These are phyloP conservation scores for Lucilia sericata DNA, from an alignment of 1,140 invertebrate genomes.

Conservation along the genomic window DNA sequence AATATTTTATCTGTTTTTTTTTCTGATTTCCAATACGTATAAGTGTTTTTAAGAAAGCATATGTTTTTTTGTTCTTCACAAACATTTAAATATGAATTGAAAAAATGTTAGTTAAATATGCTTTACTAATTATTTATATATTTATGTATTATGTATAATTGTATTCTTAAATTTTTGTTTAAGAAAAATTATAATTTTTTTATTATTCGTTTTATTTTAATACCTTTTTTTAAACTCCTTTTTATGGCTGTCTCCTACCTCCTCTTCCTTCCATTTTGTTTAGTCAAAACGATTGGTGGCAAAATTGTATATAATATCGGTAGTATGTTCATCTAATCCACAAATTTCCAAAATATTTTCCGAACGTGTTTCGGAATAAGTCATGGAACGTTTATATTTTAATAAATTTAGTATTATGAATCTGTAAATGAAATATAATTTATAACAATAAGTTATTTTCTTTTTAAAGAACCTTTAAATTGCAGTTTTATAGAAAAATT, in stretches of 20 bases:
- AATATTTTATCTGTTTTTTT: background rate
- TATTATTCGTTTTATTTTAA: background rate
- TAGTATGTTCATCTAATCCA: constrained; percentile 57
- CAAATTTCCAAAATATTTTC: constrained; percentile 64
- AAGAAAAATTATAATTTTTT: background rate
- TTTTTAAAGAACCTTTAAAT: background rate
- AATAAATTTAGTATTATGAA: constrained; percentile 59
- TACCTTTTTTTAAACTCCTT: background rate
- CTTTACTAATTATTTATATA: background rate
- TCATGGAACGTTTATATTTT: constrained; percentile 55
- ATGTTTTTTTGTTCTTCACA: background rate
- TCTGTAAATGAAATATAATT: constrained; percentile 50
- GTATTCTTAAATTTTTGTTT: background rate
- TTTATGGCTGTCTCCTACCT: background rate
- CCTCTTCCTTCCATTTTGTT: background rate
- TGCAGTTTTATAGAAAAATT: too few relatives aligned
- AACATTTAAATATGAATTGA: background rate
- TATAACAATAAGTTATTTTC: background rate
- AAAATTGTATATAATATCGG: constrained; percentile 59
- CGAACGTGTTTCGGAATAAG: constrained; percentile 50
- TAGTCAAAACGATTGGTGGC: constrained; percentile 56
- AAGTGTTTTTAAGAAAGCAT: background rate
- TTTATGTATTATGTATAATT: background rate
- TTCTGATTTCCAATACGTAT: background rate
- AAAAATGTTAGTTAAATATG: background rate